phyloP scores from a whole-genome alignment of 2,888 invertebrate genomes.

The Acheta domesticus region DNA sequence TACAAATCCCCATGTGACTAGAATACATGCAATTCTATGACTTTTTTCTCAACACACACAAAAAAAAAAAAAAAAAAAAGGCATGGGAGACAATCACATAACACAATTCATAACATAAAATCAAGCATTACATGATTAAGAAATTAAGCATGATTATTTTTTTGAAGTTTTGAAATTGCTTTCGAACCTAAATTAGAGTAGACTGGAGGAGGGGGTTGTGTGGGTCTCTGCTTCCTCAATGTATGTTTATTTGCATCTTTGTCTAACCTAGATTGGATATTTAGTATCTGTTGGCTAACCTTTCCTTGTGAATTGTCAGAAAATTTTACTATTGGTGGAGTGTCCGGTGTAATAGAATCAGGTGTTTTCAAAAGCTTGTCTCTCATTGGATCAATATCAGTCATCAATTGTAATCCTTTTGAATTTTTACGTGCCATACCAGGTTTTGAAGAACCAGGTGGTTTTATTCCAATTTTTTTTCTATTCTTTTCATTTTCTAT shows the following conservation, averaged over 20 bases:
- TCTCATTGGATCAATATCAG: slow-evolving; percentile 8
- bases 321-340: not conserved
- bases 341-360: not conserved
- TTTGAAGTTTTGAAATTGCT: too few relatives aligned
- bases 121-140: too few relatives aligned
- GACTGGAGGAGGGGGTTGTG: not conserved
- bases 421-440: not conserved
- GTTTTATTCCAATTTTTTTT: not conserved
- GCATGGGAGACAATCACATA: too few relatives aligned
- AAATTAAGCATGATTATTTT: too few relatives aligned
- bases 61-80: too few relatives aligned
- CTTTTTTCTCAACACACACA: too few relatives aligned
- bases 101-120: too few relatives aligned
- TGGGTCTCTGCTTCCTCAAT: not conserved
- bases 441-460: not conserved
- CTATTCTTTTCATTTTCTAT: not conserved
- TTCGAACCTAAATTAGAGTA: not conserved
- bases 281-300: not conserved
- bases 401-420: slow-evolving; percentile 4
- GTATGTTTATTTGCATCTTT: not conserved
- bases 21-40: too few relatives aligned
- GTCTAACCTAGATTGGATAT: not conserved
- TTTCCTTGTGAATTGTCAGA: not conserved
- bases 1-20: too few relatives aligned
- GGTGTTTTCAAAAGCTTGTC: not conserved